Evolutionary conservation across 2,888 invertebrate species (phyloP).

Genomic region (Xestia xanthographa): DNA sequence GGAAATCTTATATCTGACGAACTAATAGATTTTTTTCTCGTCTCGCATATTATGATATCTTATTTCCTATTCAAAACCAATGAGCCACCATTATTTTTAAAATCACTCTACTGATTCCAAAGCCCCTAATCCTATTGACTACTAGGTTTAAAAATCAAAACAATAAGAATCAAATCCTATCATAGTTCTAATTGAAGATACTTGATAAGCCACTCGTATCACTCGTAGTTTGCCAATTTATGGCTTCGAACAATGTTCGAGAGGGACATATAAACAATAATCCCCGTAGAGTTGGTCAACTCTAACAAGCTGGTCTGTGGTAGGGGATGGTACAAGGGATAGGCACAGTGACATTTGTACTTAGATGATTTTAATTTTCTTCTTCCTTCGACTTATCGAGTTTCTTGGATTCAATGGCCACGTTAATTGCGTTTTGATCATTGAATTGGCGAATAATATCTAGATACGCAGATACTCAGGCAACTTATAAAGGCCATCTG

Average conservation of each 20-base stretch:
- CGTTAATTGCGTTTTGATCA: too few species aligned
- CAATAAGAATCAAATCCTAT: neutral
- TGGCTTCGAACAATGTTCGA: slow-evolving; percentile 25
- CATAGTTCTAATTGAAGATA: slow-evolving; percentile 16
- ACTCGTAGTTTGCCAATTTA: slow-evolving; percentile 48
- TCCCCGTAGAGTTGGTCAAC: slow-evolving; percentile 45
- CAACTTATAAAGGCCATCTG: neutral
- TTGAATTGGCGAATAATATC: neutral
- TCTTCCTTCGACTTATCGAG: neutral
- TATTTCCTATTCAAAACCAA: neutral
- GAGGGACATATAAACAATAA: slow-evolving; percentile 52
- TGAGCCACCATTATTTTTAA: neutral
- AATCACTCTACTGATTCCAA: neutral
- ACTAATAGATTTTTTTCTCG: too few species aligned
- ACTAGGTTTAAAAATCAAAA: slow-evolving; percentile 9
- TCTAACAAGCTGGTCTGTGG: slow-evolving; percentile 60
- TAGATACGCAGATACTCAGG: neutral
- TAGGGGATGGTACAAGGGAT: slow-evolving; percentile 20
- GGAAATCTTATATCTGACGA: too few species aligned
- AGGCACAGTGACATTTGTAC: too few species aligned
- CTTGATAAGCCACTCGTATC: slow-evolving; percentile 21
- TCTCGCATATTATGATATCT: neutral
- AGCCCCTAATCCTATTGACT: neutral
- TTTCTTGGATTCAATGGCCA: too few species aligned
- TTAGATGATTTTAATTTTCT: neutral